Base-by-base conservation (phyloP, 2,113 vertebrate species). In the Hippopotamus amphibius region DNA sequence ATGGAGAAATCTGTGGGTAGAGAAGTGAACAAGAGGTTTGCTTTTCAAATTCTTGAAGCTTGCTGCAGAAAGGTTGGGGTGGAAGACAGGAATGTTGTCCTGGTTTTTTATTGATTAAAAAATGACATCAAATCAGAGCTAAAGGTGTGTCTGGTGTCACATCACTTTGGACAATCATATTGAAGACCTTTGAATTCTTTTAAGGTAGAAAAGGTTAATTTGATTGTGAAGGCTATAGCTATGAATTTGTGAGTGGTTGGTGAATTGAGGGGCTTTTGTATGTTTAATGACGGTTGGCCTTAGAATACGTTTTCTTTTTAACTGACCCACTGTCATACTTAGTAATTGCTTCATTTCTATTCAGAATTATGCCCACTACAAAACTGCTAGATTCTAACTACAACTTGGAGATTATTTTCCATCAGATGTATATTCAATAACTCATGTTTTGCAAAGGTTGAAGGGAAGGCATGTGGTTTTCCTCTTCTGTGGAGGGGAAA, bases 271-370 rank as follows among this genome's bases (percentile, higher is more conserved):
- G 7, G 41, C 21, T 59, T 86, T 98, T 92, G 13, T 55, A 48
- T 89, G 43, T 71, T 30, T 87, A 46, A 48, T 93, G 85, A 57
- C 13, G 55, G 15, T 53, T 77, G 69, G 26, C 55, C 68, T 91
- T 93, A 76, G 46, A 77, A 69, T 95, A 24, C 68, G 50, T 92
- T 96, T 9, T 77, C 15, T 53, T 95, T 77, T 77, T 93, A 87
- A 92, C 72, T 87, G 74, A 81, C 15, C 66, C 79, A 84, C 12
- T 90, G 1, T 85, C 33, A 63, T 85, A 53, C 72, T 80, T 86
- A 74, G 72, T 33, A 71, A 88, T 82, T 82, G 46, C 83, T 95
- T 97, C 63, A 95, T 87, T 97, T 97, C 55, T 88, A 21, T 80
- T 92, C 71, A 94, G 50, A 97, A 87, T 88, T 79, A 91, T 86